These are phyloP conservation scores for Chromobotia macracanthus DNA, from an alignment of 2,797 vertebrate genomes.

Conservation along the genomic window DNA sequence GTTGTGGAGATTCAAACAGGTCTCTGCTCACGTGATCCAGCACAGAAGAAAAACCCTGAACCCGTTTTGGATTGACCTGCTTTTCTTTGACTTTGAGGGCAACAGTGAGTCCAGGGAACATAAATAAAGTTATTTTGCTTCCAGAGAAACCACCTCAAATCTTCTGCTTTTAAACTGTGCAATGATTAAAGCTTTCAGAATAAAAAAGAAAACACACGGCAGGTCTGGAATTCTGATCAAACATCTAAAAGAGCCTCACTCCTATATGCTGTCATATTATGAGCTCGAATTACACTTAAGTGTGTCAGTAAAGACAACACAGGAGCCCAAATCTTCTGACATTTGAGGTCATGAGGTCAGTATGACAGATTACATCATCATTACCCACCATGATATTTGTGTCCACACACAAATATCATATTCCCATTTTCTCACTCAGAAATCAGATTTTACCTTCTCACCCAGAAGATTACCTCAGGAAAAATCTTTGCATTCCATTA, in stretches of 20 bases:
- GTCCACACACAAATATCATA: neutral
- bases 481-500: constrained; percentile 18
- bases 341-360: neutral
- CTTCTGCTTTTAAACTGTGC: neutral
- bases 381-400: neutral
- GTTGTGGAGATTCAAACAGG: neutral
- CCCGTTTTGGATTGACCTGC: constrained; percentile 37
- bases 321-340: constrained; percentile 1
- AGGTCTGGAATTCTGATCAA: neutral
- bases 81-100: constrained; percentile 28
- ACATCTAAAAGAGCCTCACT: neutral
- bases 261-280: neutral
- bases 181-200: constrained; percentile 26
- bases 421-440: constrained; percentile 1
- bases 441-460: constrained; percentile 14
- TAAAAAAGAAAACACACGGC: neutral
- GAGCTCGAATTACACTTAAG: neutral
- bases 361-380: constrained; percentile 13
- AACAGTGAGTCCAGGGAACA: constrained; percentile 3
- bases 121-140: constrained; percentile 15
- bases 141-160: constrained; percentile 13
- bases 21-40: neutral
- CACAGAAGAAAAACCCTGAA: constrained; percentile 25
- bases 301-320: neutral
- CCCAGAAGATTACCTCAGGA: constrained; percentile 2